phyloP scores from a whole-genome alignment of 23 tunicate species.

The Pegea sp. region DNA sequence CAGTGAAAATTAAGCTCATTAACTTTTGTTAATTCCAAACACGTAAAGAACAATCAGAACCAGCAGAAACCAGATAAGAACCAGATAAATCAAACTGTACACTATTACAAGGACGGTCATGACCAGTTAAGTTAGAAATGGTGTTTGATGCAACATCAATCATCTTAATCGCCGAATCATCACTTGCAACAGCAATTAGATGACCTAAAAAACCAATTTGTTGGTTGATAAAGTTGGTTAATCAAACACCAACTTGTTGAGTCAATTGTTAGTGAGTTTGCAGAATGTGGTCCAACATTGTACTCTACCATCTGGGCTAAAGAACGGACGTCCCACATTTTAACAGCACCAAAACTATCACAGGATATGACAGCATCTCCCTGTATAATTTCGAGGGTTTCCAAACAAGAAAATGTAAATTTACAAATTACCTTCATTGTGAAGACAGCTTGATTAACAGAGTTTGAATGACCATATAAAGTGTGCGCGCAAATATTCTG shows the following conservation, averaged over 20 bases:
- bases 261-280: constrained; percentile 59
- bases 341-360: constrained; percentile 84
- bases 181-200: constrained; percentile 80
- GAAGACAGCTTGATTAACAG: constrained; percentile 72
- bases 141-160: constrained; percentile 38
- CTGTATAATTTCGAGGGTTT: constrained; percentile 1
- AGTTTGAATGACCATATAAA: constrained; percentile 83
- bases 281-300: constrained; percentile 87
- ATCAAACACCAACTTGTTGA: constrained; percentile 30
- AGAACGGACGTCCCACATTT: constrained; percentile 76
- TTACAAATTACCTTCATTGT: constrained; percentile 62
- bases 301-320: constrained; percentile 27
- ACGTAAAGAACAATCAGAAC: too few relatives aligned
- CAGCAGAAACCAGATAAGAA: too few relatives aligned
- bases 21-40: too few relatives aligned
- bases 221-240: too few relatives aligned
- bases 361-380: constrained; percentile 95
- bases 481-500: constrained; percentile 92
- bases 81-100: too few relatives aligned
- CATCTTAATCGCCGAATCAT: constrained; percentile 65
- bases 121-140: too few relatives aligned
- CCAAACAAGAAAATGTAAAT: not conserved
- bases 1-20: too few relatives aligned
- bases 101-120: too few relatives aligned
- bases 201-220: too few relatives aligned